Evolutionary conservation across 2,797 vertebrate genomes (phyloP).

Genomic region (Sebastes paucispinis): DNA sequence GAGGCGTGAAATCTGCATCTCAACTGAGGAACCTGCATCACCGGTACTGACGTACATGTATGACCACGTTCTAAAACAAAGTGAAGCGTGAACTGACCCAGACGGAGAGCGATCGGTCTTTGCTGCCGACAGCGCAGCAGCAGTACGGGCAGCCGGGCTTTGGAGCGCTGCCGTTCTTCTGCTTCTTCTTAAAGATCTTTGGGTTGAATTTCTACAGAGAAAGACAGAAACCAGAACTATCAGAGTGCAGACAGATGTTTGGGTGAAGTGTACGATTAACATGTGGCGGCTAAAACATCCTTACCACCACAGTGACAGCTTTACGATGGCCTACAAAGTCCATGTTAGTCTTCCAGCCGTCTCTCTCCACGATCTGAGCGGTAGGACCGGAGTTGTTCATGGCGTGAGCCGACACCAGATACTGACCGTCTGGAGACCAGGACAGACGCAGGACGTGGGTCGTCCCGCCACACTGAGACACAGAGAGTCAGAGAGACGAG

Average conservation of each 20-base stretch:
- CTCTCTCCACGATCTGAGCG: slow-evolving; percentile 97
- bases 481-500: background rate
- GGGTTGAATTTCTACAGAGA: slow-evolving; percentile 95
- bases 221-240: accelerated
- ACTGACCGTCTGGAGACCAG: slow-evolving; percentile 99
- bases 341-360: slow-evolving; percentile 99
- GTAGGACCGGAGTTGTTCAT: slow-evolving; percentile 99
- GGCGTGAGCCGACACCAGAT: slow-evolving; percentile 98
- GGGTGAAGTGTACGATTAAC: accelerated
- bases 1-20: background rate
- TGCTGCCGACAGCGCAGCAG: slow-evolving; percentile 98
- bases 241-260: background rate
- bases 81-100: slow-evolving; percentile 86
- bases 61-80: background rate
- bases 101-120: slow-evolving; percentile 97
- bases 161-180: slow-evolving; percentile 94
- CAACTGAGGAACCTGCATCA: background rate
- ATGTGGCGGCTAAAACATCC: background rate
- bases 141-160: slow-evolving; percentile 97
- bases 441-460: slow-evolving; percentile 96
- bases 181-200: slow-evolving; percentile 99
- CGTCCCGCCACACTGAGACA: slow-evolving; percentile 92
- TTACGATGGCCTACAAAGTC: slow-evolving; percentile 99
- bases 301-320: slow-evolving; percentile 97
- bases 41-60: background rate